Evolutionary conservation across 1,140 invertebrate genomes (phyloP), one percentile per base, ranked within the genome.

Genomic region (Formica exsecta): DNA sequence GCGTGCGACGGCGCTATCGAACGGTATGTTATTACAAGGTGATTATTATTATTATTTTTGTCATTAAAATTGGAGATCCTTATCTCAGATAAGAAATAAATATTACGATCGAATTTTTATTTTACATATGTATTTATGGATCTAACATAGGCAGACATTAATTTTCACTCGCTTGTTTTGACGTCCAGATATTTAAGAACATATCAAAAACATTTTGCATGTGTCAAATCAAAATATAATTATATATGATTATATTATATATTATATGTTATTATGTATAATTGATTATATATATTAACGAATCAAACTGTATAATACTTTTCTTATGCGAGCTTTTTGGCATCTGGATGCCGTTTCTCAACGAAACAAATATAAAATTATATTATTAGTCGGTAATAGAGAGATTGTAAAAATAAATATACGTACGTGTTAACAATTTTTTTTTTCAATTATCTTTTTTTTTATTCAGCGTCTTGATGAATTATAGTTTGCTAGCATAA

Each of bases 391-490:
- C 5, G 8, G 19, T 36, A 19, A 36, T 62, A 51, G 3, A 32
- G 62, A 51, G 1, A 16, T 22, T 1, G 9, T 9, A 66, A 66
- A 11, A 41, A 70, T 62, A 8, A 22, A 57, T 85, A 96, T 96
- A 96, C 22, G 22, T 94, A 98, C 97, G 97, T 97, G 95, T 97
- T 22, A 22, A 22, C 22, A 22, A 22, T 22, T 22, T 98, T 97
- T 94, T 98, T 97, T 93, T 98, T 98, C 6, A 99, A 97, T 0
- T 98, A 44, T 13, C 99, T 2, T 98, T 98, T 93, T 99, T 98
- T 92, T 99, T 98, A 0, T 99, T 48, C 13, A 11, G 13, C 13
- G 1, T 51, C 1, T 51, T 98, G 97, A 97, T 0, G 99, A 95
- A 90, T 99, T 98, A 93, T 98, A 99, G 93, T 97, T 98, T 3